Base-by-base conservation (phyloP, 2,113 vertebrate genomes). In the Panthera uncia region DNA sequence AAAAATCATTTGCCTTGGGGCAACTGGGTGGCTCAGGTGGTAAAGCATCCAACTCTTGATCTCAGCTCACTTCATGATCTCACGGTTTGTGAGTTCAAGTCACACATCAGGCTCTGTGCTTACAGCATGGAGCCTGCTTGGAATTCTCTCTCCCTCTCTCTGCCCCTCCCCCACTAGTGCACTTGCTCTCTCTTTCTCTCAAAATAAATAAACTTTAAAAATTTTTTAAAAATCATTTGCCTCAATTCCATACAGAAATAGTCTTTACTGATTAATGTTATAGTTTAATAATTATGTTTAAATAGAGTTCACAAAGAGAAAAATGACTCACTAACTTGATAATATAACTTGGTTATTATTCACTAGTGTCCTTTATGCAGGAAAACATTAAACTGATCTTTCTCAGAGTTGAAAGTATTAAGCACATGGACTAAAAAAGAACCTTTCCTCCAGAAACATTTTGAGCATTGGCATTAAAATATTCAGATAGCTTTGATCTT, bases 231-330 rank as follows among this genome's bases (percentile, higher is more conserved):
- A 92, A 68, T 29, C 2, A 74, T 68, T 94, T 78, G 85, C n/a
- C 68, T 79, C 76, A 80, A 76, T 89, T 95, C n/a, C 52, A 61
- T 61, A 19, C 16, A 78, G 27, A 89, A 93, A 86, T 19, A 94
- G 33, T 82, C 85, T 93, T 97, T 84, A 63, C 3, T 68, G 31
- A 96, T 78, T 82, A 82, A 95, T 7, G 3, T 52, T 88, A 76
- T 69, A 83, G 41, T 63, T 94, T 92, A 89, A 93, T 95, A 83
- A 97, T 84, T 76, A 78, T 52, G 4, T 66, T 90, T 92, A 87
- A 86, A 8, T 57, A 61, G 25, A 74, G 7, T 89, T 96, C 36
- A 91, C 14, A 95, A 91, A 91, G n/a, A 63, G 81, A 83, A 90
- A 90, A 82, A 84, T 55, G 18, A 96, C 23, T 93, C 45, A 66